A percentile compares a stretch with the other conserved stretches of the same genome.
Conservation (phyloP, 1,140 invertebrate genomes). For the Calycopis cecrops region DNA sequence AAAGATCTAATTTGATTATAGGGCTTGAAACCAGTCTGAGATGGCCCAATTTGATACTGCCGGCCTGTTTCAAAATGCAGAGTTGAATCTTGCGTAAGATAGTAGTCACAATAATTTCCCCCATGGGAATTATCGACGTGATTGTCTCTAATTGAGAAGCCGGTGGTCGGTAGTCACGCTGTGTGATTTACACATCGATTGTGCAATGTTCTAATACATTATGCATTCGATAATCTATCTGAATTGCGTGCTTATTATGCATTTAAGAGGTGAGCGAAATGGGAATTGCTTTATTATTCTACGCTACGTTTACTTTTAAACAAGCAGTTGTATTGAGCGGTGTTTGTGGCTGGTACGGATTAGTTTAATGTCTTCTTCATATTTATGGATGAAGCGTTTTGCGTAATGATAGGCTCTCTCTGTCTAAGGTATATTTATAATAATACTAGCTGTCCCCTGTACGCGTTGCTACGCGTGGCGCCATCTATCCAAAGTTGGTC, state of each 20-base stretch:
- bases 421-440: too few species aligned
- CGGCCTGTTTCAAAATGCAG: constrained; percentile 4
- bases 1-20: not conserved
- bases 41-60: not conserved
- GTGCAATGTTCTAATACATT: not conserved
- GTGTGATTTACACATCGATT: constrained; percentile 24
- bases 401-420: too few species aligned
- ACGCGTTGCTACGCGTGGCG: too few species aligned
- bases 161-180: constrained; percentile 30
- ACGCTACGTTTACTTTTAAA: too few species aligned
- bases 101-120: constrained; percentile 29
- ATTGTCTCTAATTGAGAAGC: constrained; percentile 31
- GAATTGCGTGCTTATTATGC: not conserved
- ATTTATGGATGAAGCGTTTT: too few species aligned
- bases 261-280: not conserved
- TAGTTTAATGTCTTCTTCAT: too few species aligned
- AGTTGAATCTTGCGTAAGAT: constrained; percentile 19
- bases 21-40: not conserved
- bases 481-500: too few species aligned
- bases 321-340: too few species aligned
- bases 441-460: too few species aligned
- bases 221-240: not conserved
- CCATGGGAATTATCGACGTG: constrained; percentile 25
- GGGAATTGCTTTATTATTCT: too few species aligned
- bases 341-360: too few species aligned